phyloP scores from a whole-genome alignment of 1,140 invertebrate genomes.

The Philopotamus ludificatus region DNA sequence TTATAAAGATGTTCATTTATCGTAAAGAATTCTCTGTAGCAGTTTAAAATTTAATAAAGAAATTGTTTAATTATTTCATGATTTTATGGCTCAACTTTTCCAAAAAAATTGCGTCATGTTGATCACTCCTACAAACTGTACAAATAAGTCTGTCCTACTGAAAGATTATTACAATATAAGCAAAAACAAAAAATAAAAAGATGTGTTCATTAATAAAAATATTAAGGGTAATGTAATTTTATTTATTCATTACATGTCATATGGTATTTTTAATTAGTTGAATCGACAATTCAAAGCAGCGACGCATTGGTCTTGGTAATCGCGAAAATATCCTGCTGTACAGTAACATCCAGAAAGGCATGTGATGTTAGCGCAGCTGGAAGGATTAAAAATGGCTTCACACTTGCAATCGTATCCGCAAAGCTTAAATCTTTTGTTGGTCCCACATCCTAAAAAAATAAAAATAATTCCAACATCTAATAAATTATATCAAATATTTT shows the following conservation, averaged over 20 bases:
- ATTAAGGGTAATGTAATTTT: no score
- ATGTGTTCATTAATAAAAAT: no score
- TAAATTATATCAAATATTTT: not conserved
- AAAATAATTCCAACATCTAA: not conserved
- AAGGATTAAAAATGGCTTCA: slow-evolving; percentile 1
- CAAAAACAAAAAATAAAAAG: no score
- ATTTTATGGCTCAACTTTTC: no score
- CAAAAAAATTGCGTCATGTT: slow-evolving; percentile 13
- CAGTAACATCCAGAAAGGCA: slow-evolving; percentile 6
- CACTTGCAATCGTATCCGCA: slow-evolving; percentile 3
- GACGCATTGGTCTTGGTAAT: not conserved
- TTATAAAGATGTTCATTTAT: no score
- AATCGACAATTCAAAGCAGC: not conserved
- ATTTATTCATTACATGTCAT: no score
- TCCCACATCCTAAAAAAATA: not conserved
- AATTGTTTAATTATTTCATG: no score
- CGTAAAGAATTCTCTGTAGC: no score
- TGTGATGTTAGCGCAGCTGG: not conserved
- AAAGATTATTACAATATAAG: no score
- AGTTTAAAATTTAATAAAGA: no score
- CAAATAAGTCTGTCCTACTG: no score
- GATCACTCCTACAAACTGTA: slow-evolving; percentile 1
- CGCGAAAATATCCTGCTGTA: slow-evolving; percentile 6
- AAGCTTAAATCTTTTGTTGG: not conserved
- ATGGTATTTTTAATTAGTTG: not conserved